Evolutionary conservation across 2,888 invertebrate species (phyloP).

Genomic region (Opisthograptis luteolata): DNA sequence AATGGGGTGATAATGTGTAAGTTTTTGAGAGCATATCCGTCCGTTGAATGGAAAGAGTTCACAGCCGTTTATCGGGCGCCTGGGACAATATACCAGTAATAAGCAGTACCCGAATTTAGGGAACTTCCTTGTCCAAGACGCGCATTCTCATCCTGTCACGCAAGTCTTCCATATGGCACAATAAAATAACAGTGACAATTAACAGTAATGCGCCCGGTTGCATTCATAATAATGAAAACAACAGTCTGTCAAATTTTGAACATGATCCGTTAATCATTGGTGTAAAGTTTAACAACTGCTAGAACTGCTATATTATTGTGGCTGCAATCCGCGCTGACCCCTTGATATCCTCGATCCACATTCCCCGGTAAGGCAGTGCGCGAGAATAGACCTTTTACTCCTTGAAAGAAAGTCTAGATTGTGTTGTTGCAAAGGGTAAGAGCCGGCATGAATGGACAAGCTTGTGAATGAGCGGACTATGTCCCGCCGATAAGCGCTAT

Average conservation of each 20-base stretch:
- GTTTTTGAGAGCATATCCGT: conserved; percentile 41
- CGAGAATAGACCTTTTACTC: conserved; percentile 56
- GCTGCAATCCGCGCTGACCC: conserved; percentile 83
- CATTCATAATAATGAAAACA: background rate
- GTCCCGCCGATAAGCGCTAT: conserved; percentile 83
- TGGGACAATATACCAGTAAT: background rate
- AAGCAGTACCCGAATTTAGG: conserved; percentile 2
- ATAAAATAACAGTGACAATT: background rate
- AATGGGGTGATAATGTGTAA: conserved; percentile 43
- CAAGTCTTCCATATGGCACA: background rate
- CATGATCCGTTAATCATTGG: background rate
- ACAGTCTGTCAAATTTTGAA: background rate
- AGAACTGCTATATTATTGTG: conserved; percentile 11
- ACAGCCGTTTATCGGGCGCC: conserved; percentile 75
- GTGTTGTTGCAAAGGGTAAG: conserved; percentile 43
- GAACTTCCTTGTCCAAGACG: background rate
- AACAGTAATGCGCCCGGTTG: background rate
- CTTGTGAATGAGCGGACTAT: conserved; percentile 84
- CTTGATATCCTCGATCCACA: conserved; percentile 81
- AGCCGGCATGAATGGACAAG: conserved; percentile 79
- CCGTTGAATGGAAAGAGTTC: conserved; percentile 60
- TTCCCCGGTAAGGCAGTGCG: conserved; percentile 46
- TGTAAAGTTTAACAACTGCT: conserved; percentile 17
- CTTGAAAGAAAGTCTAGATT: conserved; percentile 61
- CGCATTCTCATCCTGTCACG: background rate